phyloP scores from a whole-genome alignment of 2,797 vertebrate species.

The Microcaecilia unicolor region DNA sequence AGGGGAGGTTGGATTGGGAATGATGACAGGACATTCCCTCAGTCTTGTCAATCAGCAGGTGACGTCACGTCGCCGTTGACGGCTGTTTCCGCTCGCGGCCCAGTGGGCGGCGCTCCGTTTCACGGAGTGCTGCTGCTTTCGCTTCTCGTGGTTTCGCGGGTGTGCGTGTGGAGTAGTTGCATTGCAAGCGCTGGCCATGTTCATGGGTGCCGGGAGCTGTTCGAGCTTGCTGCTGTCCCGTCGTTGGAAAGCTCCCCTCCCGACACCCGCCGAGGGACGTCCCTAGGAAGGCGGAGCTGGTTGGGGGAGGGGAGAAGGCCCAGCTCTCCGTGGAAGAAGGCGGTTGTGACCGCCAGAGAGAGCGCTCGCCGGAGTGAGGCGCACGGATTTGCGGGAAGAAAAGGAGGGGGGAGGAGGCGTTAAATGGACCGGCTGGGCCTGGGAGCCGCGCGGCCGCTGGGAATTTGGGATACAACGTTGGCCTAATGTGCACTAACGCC shows the following conservation, averaged over 20 bases:
- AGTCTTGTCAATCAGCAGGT: background rate
- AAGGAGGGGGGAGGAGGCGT: too few relatives aligned
- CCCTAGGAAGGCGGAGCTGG: background rate
- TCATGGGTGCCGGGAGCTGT: too few relatives aligned
- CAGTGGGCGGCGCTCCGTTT: slow-evolving; percentile 11
- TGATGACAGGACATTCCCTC: background rate
- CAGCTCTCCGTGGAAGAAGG: too few relatives aligned
- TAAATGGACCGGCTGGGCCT: slow-evolving; percentile 42
- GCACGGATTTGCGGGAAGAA: slow-evolving; percentile 27
- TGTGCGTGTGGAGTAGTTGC: too few relatives aligned
- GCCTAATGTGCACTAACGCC: slow-evolving; percentile 21
- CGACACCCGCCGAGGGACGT: too few relatives aligned
- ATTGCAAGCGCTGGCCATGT: slow-evolving; percentile 24
- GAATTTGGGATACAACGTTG: slow-evolving; percentile 24
- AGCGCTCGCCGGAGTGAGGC: slow-evolving; percentile 4
- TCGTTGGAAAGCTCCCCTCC: too few relatives aligned
- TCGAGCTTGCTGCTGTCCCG: too few relatives aligned
- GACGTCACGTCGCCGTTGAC: slow-evolving; percentile 30
- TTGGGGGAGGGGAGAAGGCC: background rate
- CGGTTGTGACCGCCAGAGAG: background rate
- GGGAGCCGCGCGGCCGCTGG: slow-evolving; percentile 19
- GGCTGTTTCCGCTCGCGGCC: slow-evolving; percentile 1
- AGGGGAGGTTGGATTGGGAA: too few relatives aligned
- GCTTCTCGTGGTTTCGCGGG: too few relatives aligned
- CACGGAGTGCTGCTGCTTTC: too few relatives aligned